Evolutionary conservation across 2,797 vertebrate genomes (phyloP), one percentile per base, ranked within the genome.

Genomic region (Chelmon rostratus): DNA sequence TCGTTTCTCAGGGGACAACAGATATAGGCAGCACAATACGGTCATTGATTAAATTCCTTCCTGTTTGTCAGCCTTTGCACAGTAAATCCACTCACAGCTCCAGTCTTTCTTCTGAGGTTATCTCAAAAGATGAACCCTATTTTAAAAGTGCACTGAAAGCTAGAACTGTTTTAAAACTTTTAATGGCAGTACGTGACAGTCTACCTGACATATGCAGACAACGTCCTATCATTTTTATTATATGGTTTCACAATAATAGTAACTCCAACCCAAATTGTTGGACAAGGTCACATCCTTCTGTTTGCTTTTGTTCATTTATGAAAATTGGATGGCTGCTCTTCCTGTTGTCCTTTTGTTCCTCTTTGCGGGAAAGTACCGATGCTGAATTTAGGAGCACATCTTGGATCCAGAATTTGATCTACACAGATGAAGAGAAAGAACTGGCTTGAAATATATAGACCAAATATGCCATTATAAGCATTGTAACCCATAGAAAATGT

Each of bases 61-160:
- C 47, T 81, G 72, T 84, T 87, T 78, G 81, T 86, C 80, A 66
- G 67, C 49, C 25, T 79, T 58, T 73, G 47, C 33, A 68, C 68
- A 72, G 59, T 61, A 7, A 54, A 80, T 69, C 25, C 6, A 8
- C 25, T 69, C 69, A 70, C 46, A 46, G 59, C 42, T 52, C 7
- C 25, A n/a, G n/a, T 57, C 18, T 62, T 57, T 68, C 68, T 54
- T 72, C 50, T 59, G 16, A 62, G 50, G 75, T 37, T 75, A 68
- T 86, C 52, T 52, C 18, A 50, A 21, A 65, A 50, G 42, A 73
- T 80, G 56, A 83, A 73, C 44, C n/a, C 50, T 7, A 76, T 40
- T 80, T 76, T 6, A 65, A 68, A 69, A 75, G 49, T 35, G 31
- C 53, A 68, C 15, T 21, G 19, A 9, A 25, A 54, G 49, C 8